Evolutionary conservation across 2,797 vertebrate species (phyloP).

Genomic region (Leucoraja ocellata): DNA sequence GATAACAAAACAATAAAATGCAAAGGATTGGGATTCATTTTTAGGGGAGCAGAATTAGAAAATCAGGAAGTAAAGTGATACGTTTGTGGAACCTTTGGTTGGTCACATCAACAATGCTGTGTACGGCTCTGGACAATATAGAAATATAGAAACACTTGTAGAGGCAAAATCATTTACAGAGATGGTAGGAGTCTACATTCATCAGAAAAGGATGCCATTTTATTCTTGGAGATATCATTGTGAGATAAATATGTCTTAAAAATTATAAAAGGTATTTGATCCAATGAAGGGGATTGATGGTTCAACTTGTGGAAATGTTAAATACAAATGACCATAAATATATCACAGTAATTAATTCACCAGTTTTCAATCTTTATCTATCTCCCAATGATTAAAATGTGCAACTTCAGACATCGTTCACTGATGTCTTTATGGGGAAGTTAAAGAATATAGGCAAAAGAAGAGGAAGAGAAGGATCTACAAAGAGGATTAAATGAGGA

Average conservation of each 20-base stretch:
- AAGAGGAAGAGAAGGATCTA: background rate
- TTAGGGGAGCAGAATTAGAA: background rate
- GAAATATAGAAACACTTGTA: background rate
- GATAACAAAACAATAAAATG: background rate
- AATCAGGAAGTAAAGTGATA: background rate
- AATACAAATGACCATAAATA: background rate
- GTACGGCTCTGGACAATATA: background rate
- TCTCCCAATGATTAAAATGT: background rate
- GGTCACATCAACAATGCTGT: background rate
- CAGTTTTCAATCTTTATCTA: no score
- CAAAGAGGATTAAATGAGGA: background rate
- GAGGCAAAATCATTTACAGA: background rate
- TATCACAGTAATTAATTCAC: background rate
- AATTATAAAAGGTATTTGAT: background rate
- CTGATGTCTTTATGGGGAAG: background rate
- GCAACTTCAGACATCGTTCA: background rate
- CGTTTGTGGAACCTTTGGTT: background rate
- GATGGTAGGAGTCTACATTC: no score
- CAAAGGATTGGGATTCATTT: background rate
- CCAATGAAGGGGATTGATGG: background rate
- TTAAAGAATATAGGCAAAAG: background rate
- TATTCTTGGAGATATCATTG: background rate
- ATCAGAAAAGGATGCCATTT: no score
- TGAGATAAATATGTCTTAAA: background rate
- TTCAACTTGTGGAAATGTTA: background rate